These are phyloP conservation scores for Orcinus orca DNA, from an alignment of 2,113 vertebrate genomes.

Conservation along the genomic window DNA sequence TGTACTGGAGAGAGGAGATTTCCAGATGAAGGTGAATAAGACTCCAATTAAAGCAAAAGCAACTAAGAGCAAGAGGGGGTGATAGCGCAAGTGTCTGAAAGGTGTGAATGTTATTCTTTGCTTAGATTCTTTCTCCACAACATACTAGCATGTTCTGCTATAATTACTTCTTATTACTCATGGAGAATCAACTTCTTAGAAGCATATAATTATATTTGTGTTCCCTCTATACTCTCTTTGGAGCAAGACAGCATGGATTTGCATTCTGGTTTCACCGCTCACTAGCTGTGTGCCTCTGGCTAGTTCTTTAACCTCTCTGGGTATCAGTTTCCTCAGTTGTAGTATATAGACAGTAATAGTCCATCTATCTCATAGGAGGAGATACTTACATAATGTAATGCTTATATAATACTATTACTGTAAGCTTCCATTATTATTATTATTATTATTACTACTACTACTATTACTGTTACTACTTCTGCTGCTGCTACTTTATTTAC, in stretches of 20 bases:
- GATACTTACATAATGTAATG: background rate
- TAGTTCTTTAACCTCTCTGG: background rate
- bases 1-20: background rate
- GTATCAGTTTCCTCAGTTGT: background rate
- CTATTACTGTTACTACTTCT: background rate
- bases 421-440: background rate
- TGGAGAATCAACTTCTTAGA: background rate
- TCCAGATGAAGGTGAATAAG: background rate
- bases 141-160: background rate
- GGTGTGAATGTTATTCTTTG: background rate
- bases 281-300: background rate
- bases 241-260: background rate
- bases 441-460: background rate
- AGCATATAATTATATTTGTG: background rate
- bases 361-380: background rate
- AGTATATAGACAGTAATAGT: background rate
- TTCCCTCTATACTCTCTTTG: background rate
- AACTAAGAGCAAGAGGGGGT: background rate
- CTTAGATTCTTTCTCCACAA: background rate
- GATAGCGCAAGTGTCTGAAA: background rate
- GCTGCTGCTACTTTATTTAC: background rate
- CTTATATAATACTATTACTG: background rate
- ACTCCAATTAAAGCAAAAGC: background rate
- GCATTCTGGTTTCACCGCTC: background rate
- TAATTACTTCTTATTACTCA: background rate